A percentile compares a stretch with the other conserved stretches of the same genome.
Evolutionary conservation across 2,797 vertebrate genomes (phyloP).

Genomic region (Melanotaenia boesemani): DNA sequence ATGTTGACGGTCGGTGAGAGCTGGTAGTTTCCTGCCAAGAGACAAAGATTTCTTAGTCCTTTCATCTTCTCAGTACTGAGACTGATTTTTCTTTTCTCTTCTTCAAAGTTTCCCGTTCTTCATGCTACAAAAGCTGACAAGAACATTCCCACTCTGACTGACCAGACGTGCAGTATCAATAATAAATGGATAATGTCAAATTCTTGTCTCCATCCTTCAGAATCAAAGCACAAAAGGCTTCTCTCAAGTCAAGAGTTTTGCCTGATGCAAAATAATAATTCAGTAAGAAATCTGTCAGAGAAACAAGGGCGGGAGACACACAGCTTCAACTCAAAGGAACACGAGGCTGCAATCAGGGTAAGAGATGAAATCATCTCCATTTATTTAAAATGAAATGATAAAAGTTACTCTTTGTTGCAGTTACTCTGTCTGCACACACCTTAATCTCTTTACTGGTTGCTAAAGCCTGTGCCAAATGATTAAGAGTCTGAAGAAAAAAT

Average conservation of each 20-base stretch:
- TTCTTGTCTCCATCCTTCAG: not conserved
- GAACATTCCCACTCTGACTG: constrained; percentile 4
- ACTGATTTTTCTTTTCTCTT: not conserved
- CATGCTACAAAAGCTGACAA: not conserved
- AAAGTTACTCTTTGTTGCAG: not conserved
- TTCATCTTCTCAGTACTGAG: not conserved
- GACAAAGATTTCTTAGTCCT: not conserved
- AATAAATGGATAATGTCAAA: constrained; percentile 4
- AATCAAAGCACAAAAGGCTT: constrained; percentile 2
- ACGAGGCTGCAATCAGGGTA: not conserved
- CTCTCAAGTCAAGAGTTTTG: not conserved
- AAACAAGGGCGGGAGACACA: not conserved
- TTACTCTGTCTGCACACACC: not conserved
- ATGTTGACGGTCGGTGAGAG: constrained; percentile 98
- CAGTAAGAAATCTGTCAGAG: not conserved
- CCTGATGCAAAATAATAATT: constrained; percentile 21
- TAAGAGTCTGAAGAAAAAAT: not conserved
- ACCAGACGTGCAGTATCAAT: not conserved
- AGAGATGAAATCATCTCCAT: not conserved
- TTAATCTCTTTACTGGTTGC: not conserved
- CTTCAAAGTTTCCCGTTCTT: not conserved
- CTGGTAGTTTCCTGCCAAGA: constrained; percentile 91
- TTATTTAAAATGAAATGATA: not conserved
- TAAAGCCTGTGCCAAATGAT: not conserved
- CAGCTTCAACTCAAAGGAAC: not conserved